phyloP scores from a whole-genome alignment of 2,113 vertebrate genomes.

The Saguinus imperator region DNA sequence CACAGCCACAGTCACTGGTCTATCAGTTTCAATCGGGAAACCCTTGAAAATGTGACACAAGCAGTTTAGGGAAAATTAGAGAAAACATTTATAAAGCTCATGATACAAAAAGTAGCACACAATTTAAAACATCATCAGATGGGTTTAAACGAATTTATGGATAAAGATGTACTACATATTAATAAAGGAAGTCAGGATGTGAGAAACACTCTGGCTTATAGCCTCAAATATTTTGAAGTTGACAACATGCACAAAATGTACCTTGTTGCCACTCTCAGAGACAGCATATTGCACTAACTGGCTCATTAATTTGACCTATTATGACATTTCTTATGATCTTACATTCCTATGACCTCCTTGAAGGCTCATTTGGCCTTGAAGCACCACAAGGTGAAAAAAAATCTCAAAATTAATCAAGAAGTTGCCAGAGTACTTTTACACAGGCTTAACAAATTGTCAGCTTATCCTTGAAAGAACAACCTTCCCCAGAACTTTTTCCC shows the following conservation, averaged over 20 bases:
- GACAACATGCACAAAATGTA: constrained; percentile 51
- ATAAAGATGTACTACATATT: neutral
- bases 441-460: constrained; percentile 54
- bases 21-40: neutral
- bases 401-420: constrained; percentile 68
- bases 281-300: constrained; percentile 40
- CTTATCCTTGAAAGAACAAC: constrained; percentile 55
- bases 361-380: constrained; percentile 72
- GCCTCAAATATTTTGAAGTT: constrained; percentile 57
- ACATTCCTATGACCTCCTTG: constrained; percentile 64
- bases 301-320: constrained; percentile 77
- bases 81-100: constrained; percentile 30
- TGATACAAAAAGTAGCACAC: neutral
- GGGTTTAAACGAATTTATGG: constrained; percentile 31
- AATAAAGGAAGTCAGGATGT: constrained; percentile 7
- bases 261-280: constrained; percentile 40
- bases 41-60: neutral
- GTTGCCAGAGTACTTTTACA: constrained; percentile 60
- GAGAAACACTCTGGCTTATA: neutral
- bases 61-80: constrained; percentile 35
- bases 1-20: neutral
- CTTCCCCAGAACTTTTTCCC: constrained; percentile 14
- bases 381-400: constrained; percentile 68
- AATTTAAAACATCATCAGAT: constrained; percentile 52
- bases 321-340: constrained; percentile 69